Evolutionary conservation across 1,140 invertebrate genomes (phyloP), one percentile per base, ranked within the genome.

Genomic region (Mamestra configurata): DNA sequence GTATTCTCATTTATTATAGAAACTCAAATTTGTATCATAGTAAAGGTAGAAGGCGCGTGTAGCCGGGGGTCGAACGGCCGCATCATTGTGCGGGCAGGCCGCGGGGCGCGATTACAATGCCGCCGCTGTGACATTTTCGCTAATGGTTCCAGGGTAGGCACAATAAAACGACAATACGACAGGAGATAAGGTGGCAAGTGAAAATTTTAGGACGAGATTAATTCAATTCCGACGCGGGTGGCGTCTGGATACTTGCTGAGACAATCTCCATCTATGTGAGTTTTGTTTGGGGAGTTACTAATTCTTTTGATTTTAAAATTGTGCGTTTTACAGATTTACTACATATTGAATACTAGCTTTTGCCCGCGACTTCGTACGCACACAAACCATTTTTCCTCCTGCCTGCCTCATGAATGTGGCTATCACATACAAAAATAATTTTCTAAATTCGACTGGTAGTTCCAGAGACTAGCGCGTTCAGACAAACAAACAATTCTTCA

Each of bases 151-250:
- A 90, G 91, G 92, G 92, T 90, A 91, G 90, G 92, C 90, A 94
- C 92, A 93, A 93, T 94, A 93, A 94, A 93, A 92, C 89, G 93
- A 93, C 93, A 94, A 92, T 92, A 92, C 90, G 87, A 91, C 90
- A 85, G 85, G 87, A 93, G 92, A 94, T 94, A 94, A 92, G 93
- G 93, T 92, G 88, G 91, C 87, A 92, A 94, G 89, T 92, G 93
- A 94, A 94, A 94, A 93, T 94, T 93, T 93, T 90, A 92, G 84
- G 89, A 88, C 88, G 87, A 91, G 88, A 93, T 93, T 93, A 94
- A 93, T 92, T 93, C 90, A 92, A 93, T 87, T 91, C 86, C 79
- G 78, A 79, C 84, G 77, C 79, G 79, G 77, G 73, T 79, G 86
- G 66, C 80, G 51, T 78, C 80, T 82, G 85, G 86, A 84, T 86